Base-by-base conservation (phyloP, 2,888 invertebrate genomes). In the Hirtodrosophila duncani region DNA sequence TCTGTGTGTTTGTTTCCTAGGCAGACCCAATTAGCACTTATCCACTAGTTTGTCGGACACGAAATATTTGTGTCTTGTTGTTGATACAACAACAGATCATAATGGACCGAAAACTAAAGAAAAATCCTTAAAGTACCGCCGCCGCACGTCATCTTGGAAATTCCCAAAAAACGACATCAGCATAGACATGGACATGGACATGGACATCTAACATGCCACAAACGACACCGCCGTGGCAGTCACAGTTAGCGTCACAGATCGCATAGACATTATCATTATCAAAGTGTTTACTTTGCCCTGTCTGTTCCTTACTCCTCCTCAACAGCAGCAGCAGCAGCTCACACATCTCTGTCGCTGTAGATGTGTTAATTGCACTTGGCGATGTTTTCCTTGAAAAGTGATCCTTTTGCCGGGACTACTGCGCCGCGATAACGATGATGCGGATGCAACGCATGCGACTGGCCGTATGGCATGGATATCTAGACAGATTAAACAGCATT, bases 281-380 rank as follows among this genome's bases (percentile, higher is more conserved):
- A 70, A 60, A 53, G 57, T 72, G 69, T 71, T 78, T 78, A 60
- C 63, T 67, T 66, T 42, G 51, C 31, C 36, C n/a, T n/a, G n/a
- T n/a, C n/a, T n/a, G n/a, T n/a, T n/a, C n/a, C n/a, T n/a, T n/a
- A n/a, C n/a, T n/a, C n/a, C n/a, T n/a, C n/a, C n/a, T n/a, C n/a
- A n/a, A n/a, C n/a, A n/a, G n/a, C n/a, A n/a, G n/a, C n/a, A n/a
- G n/a, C n/a, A n/a, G n/a, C n/a, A n/a, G n/a, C 67, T 42, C 30
- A 51, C 74, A 69, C 51, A 65, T 69, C 41, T 17, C 13, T 14
- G 29, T 29, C 20, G 26, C 24, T 30, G 6, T 36, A 45, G 46
- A 77, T 71, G 77, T 77, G 77, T 81, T 81, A 77, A 77, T 77
- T 77, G 80, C 63, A 79, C 75, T 68, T 71, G 79, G 71, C 75